Base-by-base conservation (phyloP, 2,797 vertebrate genomes). In the Esox masquinongy region DNA sequence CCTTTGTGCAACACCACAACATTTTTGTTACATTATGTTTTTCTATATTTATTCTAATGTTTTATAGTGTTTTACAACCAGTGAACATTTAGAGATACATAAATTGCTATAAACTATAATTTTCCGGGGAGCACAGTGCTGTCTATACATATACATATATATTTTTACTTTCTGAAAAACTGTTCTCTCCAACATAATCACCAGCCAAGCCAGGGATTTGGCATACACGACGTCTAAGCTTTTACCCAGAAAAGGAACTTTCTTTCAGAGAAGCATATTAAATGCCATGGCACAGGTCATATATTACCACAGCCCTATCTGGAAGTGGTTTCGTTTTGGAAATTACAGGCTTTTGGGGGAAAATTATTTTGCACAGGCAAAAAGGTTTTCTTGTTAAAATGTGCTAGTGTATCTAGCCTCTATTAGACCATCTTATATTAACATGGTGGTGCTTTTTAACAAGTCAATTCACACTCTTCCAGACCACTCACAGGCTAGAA, bases 171-270 rank as follows among this genome's bases (percentile, higher is more conserved):
- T 43, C 22, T 22, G 26, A 26, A 26, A 29, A 26, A 43, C 12
- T 47, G 71, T 79, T 67, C 22, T 67, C 17, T 17, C 16, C 64
- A 73, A 71, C 17, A 73, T 68, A 70, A 74, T 43, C 11, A 79
- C 2, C 31, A 64, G 66, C 49, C 24, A 34, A 39, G 22, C 9
- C 19, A 68, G 70, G 29, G 29, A 31, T 31, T 36, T 66, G 63
- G 14, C 26, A 15, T 31, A 15, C 26, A 64, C 12, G 24, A 64
- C 56, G 7, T 61, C 69, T 26, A 70, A 80, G 73, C 50, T 53
- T 14, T 68, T 43, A 61, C 15, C 24, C 70, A 53, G 49, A 11
- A 61, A 56, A 39, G 31, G 9, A 43, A 71, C 16, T 9, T 31
- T 26, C 15, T 17, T 64, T 66, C 63, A 66, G 63, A 66, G 16